Conservation (phyloP, 2,113 vertebrate species). For the Malurus cyaneus region DNA sequence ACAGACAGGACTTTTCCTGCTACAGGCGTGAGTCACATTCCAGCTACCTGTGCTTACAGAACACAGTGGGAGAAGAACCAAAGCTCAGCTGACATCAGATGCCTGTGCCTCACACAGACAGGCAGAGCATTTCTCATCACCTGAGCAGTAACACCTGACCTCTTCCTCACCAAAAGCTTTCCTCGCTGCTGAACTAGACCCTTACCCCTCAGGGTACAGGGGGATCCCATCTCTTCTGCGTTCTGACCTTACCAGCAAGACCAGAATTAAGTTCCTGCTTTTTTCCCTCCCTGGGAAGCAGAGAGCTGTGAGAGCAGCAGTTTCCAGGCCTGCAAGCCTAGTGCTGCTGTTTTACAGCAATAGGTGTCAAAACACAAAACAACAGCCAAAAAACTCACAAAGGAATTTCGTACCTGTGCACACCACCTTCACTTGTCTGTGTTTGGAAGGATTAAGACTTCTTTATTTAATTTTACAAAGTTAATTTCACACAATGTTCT, state of each 20-base stretch:
- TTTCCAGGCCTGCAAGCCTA: not conserved
- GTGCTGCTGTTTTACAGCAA: not conserved
- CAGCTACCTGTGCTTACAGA: not conserved
- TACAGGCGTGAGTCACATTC: not conserved
- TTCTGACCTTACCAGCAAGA: not conserved
- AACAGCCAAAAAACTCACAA: not conserved
- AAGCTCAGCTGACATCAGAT: accelerated
- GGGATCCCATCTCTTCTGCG: not conserved
- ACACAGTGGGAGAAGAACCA: not conserved
- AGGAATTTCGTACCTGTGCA: not conserved
- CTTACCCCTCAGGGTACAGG: accelerated
- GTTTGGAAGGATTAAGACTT: not conserved
- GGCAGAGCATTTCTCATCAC: not conserved
- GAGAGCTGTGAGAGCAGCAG: not conserved
- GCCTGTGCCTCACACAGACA: not conserved
- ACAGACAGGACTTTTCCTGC: not conserved
- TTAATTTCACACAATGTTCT: not conserved
- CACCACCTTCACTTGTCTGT: not conserved
- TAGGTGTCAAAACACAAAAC: not conserved
- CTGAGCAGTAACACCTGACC: not conserved
- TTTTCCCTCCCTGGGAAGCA: not conserved
- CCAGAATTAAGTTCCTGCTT: not conserved
- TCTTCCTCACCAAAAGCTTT: not conserved
- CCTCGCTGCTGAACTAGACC: not conserved
- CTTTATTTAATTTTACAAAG: not conserved